These are phyloP conservation scores for Henricia sp. DNA, from an alignment of 53 echinoderm and acorn worm genomes.

Conservation along the genomic window DNA sequence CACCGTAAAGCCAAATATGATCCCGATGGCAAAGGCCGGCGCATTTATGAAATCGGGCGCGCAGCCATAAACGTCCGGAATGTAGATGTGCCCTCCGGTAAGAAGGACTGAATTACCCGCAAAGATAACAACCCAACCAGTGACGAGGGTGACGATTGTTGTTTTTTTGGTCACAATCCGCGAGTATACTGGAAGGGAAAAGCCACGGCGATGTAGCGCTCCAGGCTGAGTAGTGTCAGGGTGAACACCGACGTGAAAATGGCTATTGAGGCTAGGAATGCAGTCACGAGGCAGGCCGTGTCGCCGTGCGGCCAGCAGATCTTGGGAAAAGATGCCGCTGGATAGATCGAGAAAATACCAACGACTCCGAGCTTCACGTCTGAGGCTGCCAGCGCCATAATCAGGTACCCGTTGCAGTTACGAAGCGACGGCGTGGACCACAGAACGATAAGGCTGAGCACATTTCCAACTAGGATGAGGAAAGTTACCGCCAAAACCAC, in stretches of 20 bases:
- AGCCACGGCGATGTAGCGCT: conserved; percentile 17
- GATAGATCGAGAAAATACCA: no score
- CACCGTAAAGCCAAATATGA: background rate
- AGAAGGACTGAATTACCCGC: background rate
- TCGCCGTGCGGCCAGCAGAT: conserved; percentile 17
- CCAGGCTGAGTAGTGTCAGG: background rate
- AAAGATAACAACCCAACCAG: background rate
- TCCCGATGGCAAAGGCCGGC: background rate
- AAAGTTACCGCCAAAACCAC: conserved; percentile 5
- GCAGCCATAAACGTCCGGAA: background rate
- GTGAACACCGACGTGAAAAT: background rate
- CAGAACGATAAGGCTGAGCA: background rate
- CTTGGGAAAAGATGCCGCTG: no score
- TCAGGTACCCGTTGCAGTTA: conserved; percentile 5
- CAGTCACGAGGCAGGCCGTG: conserved; percentile 18
- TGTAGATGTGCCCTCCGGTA: background rate
- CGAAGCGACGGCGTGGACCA: conserved; percentile 6
- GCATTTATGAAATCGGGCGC: background rate
- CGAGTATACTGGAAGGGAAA: background rate
- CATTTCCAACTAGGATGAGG: background rate
- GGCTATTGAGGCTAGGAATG: background rate
- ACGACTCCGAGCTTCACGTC: no score
- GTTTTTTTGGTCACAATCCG: background rate
- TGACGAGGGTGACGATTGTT: background rate
- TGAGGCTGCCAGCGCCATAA: conserved; percentile 8